Conservation (phyloP, 2,888 invertebrate species). For the Corbicula japonica region DNA sequence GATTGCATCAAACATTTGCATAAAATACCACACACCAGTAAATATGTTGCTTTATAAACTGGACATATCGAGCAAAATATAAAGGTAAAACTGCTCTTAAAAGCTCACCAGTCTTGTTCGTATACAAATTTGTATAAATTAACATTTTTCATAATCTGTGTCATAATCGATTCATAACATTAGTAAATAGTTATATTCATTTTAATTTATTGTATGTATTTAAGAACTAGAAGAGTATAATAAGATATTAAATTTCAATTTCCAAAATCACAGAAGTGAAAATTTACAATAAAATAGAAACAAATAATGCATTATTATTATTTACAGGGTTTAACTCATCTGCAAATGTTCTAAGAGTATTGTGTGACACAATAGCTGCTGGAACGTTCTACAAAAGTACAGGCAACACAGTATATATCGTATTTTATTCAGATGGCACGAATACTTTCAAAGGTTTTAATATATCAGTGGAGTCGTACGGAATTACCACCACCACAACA, state of each 20-base stretch:
- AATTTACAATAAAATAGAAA: background rate
- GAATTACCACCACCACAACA: slow-evolving; percentile 35
- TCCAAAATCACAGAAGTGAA: background rate
- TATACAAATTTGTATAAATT: no score
- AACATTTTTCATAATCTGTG: background rate
- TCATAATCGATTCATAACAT: background rate
- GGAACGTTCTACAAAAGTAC: background rate
- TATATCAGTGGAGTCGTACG: slow-evolving; percentile 29
- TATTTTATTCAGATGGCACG: slow-evolving; percentile 16
- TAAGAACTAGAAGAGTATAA: background rate
- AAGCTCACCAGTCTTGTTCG: no score
- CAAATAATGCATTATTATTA: background rate
- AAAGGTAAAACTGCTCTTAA: no score
- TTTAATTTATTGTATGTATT: background rate
- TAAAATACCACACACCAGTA: no score
- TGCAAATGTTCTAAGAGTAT: background rate
- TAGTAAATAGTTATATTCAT: background rate
- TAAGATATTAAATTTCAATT: background rate
- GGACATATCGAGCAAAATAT: no score
- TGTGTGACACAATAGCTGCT: slow-evolving; percentile 13
- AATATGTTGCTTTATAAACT: no score
- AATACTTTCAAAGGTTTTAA: slow-evolving; percentile 26
- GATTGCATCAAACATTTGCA: no score
- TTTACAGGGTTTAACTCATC: slow-evolving; percentile 23
- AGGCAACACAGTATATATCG: slow-evolving; percentile 13